Evolutionary conservation across 2,888 invertebrate genomes (phyloP).

Genomic region (Atrina japonica): DNA sequence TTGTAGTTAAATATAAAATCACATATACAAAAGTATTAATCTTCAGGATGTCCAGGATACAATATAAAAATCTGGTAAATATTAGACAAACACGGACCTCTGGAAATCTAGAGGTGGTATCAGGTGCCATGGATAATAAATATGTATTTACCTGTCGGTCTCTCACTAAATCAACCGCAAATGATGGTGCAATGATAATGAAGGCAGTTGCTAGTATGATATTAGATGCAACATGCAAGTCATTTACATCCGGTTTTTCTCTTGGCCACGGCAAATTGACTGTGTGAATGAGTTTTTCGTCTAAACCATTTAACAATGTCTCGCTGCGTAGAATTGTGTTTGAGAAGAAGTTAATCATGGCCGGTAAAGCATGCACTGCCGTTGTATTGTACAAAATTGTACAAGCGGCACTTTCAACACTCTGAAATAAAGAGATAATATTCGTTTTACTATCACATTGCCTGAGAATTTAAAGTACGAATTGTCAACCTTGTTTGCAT

Average conservation of each 20-base stretch:
- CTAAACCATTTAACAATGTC: slow-evolving; percentile 14
- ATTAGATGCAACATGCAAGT: slow-evolving; percentile 87
- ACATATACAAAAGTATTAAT: too few relatives aligned
- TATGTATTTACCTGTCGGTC: slow-evolving; percentile 92
- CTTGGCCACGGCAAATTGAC: slow-evolving; percentile 65
- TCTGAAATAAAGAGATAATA: slow-evolving; percentile 9
- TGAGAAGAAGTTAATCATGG: slow-evolving; percentile 77
- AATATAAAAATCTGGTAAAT: too few relatives aligned
- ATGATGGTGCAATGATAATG: slow-evolving; percentile 88
- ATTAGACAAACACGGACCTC: too few relatives aligned
- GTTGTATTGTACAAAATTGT: slow-evolving; percentile 85
- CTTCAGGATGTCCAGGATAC: too few relatives aligned
- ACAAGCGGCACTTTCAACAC: slow-evolving; percentile 38
- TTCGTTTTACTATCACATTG: background rate
- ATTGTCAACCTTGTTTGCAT: too few relatives aligned
- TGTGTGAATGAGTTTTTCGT: slow-evolving; percentile 33
- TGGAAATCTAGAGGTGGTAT: too few relatives aligned
- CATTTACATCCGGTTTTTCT: slow-evolving; percentile 79
- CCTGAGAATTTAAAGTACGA: too few relatives aligned
- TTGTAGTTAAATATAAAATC: too few relatives aligned
- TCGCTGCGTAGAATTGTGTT: slow-evolving; percentile 56
- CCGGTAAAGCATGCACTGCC: slow-evolving; percentile 89
- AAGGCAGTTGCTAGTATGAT: slow-evolving; percentile 91
- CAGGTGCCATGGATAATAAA: too few relatives aligned
- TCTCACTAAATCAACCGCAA: slow-evolving; percentile 90